These are phyloP conservation scores for Cheirogaleus medius DNA, from an alignment of 2,113 vertebrate species.

Conservation along the genomic window DNA sequence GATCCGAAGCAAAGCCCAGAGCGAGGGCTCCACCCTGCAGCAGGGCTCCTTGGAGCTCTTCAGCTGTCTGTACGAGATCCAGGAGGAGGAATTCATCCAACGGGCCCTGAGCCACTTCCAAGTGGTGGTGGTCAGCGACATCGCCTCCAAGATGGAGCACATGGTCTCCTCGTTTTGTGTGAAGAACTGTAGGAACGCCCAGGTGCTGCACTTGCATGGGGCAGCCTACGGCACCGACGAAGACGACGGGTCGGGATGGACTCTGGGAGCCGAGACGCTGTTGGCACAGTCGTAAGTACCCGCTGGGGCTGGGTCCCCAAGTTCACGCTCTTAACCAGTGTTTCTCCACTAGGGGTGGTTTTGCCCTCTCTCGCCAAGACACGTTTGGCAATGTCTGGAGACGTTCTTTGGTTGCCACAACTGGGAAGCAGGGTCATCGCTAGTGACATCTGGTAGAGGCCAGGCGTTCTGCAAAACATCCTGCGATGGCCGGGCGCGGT, in stretches of 20 bases:
- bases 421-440: too few relatives aligned
- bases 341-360: not conserved
- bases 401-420: not conserved
- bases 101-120: slow-evolving; percentile 43
- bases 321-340: not conserved
- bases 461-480: not conserved
- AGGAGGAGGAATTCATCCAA: slow-evolving; percentile 49
- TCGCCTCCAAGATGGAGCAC: slow-evolving; percentile 63
- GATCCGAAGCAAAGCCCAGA: slow-evolving; percentile 50
- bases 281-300: not conserved
- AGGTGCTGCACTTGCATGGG: slow-evolving; percentile 34
- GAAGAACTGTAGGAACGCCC: not conserved
- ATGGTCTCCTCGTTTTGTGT: slow-evolving; percentile 75
- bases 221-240: accelerated
- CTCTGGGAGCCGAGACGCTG: accelerated
- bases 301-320: accelerated
- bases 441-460: not conserved
- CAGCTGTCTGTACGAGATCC: slow-evolving; percentile 77
- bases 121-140: slow-evolving; percentile 25
- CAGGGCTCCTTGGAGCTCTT: slow-evolving; percentile 72
- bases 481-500: not conserved
- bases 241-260: accelerated
- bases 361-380: not conserved
- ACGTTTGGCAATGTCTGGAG: not conserved
- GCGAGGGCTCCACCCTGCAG: not conserved